Evolutionary conservation across 1,140 invertebrate species (phyloP).

Genomic region (Diplogasteroides magnus): DNA sequence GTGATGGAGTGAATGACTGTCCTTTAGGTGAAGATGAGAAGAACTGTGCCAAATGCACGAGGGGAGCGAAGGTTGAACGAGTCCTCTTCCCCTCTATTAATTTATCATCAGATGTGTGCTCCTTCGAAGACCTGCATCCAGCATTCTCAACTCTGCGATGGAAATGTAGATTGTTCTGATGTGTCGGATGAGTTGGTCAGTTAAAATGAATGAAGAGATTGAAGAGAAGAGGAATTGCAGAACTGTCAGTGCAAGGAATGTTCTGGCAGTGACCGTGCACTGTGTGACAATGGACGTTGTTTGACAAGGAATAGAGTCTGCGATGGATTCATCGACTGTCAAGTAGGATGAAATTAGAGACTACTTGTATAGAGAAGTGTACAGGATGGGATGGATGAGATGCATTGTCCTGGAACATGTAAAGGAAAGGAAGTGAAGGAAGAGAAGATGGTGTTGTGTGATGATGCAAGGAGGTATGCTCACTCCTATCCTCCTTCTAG

Average conservation of each 20-base stretch:
- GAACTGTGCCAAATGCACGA: constrained; percentile 11
- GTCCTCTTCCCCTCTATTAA: neutral
- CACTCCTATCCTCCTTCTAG: neutral
- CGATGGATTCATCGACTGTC: constrained; percentile 22
- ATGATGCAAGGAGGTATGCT: too few species aligned
- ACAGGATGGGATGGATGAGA: constrained; percentile 18
- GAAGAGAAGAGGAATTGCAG: constrained; percentile 9
- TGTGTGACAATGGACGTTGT: constrained; percentile 26
- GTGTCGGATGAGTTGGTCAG: constrained; percentile 21
- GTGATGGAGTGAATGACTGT: constrained; percentile 28
- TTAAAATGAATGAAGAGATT: neutral
- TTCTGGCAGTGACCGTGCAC: constrained; percentile 12
- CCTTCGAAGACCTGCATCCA: constrained; percentile 13
- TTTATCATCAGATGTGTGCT: constrained; percentile 18
- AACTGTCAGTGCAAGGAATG: constrained; percentile 24
- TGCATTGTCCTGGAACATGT: constrained; percentile 22
- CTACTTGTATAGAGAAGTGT: too few species aligned
- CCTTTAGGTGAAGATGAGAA: constrained; percentile 20
- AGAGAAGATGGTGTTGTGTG: too few species aligned
- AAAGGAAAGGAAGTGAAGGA: too few species aligned
- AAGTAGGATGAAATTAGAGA: too few species aligned
- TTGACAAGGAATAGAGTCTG: constrained; percentile 16
- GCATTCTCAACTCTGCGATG: constrained; percentile 26
- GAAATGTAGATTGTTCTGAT: constrained; percentile 22
- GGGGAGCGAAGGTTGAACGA: constrained; percentile 16